Evolutionary conservation across 2,888 invertebrate genomes (phyloP).

Genomic region (Sialis lutaria): DNA sequence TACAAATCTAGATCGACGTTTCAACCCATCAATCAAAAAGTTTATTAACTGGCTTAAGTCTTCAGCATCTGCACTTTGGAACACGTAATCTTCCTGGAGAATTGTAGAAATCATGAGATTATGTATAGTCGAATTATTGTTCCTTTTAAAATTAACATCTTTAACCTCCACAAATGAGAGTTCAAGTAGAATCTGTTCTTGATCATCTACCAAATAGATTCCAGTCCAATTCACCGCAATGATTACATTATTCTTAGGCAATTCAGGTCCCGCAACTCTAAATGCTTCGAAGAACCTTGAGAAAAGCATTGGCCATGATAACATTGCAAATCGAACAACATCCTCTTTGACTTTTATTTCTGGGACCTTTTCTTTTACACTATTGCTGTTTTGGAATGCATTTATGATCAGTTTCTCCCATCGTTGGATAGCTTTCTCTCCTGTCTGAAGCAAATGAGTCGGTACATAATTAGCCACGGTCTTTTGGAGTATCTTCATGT

Average conservation of each 20-base stretch:
- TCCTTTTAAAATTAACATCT: constrained; percentile 44
- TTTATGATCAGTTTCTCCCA: constrained; percentile 59
- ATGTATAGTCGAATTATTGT: constrained; percentile 34
- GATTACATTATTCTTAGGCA: constrained; percentile 57
- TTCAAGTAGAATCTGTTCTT: constrained; percentile 79
- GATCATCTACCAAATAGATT: constrained; percentile 79
- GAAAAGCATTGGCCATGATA: constrained; percentile 88
- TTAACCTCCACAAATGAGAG: constrained; percentile 73
- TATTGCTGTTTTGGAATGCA: constrained; percentile 53
- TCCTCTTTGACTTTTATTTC: constrained; percentile 67
- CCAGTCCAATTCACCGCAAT: constrained; percentile 92
- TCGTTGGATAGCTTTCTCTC: constrained; percentile 28
- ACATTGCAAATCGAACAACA: constrained; percentile 77
- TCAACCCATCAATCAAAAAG: constrained; percentile 71
- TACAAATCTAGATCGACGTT: constrained; percentile 67
- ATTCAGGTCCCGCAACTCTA: constrained; percentile 50
- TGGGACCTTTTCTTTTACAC: constrained; percentile 47
- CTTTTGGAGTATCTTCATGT: constrained; percentile 47
- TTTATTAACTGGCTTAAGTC: constrained; percentile 70
- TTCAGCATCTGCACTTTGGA: constrained; percentile 76
- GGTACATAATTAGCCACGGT: constrained; percentile 69
- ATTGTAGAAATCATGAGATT: constrained; percentile 65
- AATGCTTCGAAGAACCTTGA: constrained; percentile 86
- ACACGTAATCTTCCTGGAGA: constrained; percentile 76
- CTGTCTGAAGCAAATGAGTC: constrained; percentile 40